Evolutionary conservation across 2,113 vertebrate species (phyloP).

Genomic region (Ciconia stormi): DNA sequence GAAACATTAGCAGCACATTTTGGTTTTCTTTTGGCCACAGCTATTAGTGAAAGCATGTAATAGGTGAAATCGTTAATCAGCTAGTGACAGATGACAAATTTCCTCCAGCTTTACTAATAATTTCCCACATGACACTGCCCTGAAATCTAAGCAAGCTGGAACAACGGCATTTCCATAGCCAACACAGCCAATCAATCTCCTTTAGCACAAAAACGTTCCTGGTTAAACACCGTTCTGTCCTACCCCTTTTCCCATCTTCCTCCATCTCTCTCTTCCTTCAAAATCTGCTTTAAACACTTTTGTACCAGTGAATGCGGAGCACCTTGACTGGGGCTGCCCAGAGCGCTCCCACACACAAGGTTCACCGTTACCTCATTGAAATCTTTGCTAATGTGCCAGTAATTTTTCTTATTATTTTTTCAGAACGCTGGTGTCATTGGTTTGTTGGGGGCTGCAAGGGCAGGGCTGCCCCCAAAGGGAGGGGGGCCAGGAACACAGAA

Average conservation of each 20-base stretch:
- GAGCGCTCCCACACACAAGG: not conserved
- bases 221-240: not conserved
- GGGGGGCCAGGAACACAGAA: not conserved
- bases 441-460: not conserved
- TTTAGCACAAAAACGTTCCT: not conserved
- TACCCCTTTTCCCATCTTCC: not conserved
- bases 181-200: not conserved
- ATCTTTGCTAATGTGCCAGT: not conserved
- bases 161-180: not conserved
- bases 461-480: not conserved
- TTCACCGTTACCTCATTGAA: rapidly evolving
- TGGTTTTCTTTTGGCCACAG: not conserved
- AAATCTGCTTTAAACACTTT: not conserved
- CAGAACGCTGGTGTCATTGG: too few relatives aligned
- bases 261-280: not conserved
- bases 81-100: not conserved
- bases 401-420: not conserved
- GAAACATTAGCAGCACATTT: not conserved
- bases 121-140: not conserved
- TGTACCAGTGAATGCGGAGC: not conserved
- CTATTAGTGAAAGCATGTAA: not conserved
- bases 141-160: not conserved
- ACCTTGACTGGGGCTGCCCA: not conserved
- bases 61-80: not conserved
- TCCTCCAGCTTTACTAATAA: not conserved